Conservation (phyloP, 2,113 vertebrate genomes). For the Daboia siamensis region DNA sequence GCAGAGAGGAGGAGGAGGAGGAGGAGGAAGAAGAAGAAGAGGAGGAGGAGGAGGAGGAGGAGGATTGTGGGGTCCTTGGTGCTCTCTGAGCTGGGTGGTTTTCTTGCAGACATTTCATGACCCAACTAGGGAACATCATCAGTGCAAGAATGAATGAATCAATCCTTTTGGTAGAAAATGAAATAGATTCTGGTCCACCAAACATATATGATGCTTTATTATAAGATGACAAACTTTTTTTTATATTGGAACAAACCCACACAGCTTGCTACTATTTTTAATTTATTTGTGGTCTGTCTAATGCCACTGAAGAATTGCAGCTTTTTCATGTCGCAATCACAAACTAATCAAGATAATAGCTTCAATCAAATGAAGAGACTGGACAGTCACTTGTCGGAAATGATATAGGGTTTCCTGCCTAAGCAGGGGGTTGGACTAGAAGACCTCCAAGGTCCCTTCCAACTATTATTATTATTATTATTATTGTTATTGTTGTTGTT, state of each 20-base stretch:
- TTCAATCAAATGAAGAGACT: neutral
- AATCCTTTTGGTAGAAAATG: neutral
- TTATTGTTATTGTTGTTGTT: too few species aligned
- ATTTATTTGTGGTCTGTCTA: neutral
- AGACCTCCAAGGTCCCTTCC: too few species aligned
- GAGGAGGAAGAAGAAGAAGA: too few species aligned
- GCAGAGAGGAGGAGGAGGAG: too few species aligned
- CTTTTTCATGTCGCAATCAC: neutral
- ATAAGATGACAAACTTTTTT: neutral
- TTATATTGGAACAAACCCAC: neutral
- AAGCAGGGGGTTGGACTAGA: too few species aligned
- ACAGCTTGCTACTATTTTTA: neutral
- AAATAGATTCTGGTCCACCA: neutral
- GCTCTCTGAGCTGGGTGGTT: neutral
- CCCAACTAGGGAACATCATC: neutral
- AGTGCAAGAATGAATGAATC: neutral
- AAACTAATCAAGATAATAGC: neutral
- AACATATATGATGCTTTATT: neutral
- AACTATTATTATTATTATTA: too few species aligned
- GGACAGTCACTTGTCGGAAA: too few species aligned
- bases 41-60: too few species aligned
- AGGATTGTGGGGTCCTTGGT: neutral
- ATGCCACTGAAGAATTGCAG: neutral
- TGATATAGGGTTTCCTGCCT: too few species aligned
- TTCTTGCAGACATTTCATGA: neutral